Conservation (phyloP, 2,113 vertebrate species). For the Gyps fulvus region DNA sequence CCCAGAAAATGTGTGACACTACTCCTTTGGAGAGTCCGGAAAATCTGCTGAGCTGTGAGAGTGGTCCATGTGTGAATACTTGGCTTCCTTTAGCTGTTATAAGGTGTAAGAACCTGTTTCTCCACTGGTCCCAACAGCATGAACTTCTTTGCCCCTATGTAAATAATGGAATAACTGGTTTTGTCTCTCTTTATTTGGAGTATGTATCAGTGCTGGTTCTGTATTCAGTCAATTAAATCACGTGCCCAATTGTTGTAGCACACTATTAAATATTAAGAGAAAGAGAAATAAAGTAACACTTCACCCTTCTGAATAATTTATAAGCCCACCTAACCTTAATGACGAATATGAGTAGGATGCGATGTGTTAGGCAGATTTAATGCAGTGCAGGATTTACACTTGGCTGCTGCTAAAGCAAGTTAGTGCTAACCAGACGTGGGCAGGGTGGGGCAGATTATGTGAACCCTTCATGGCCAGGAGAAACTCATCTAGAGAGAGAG, state of each 20-base stretch:
- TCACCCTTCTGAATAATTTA: constrained; percentile 57
- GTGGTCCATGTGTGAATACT: neutral
- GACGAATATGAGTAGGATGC: constrained; percentile 58
- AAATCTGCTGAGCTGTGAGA: neutral
- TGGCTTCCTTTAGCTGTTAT: neutral
- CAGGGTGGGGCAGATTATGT: constrained; percentile 52
- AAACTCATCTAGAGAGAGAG: constrained; percentile 75
- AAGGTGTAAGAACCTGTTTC: neutral
- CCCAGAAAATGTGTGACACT: neutral
- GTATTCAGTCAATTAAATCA: constrained; percentile 44
- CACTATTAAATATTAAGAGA: constrained; percentile 48
- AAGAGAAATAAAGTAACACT: constrained; percentile 59
- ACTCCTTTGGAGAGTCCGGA: neutral
- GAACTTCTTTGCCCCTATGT: neutral
- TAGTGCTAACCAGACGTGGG: constrained; percentile 61
- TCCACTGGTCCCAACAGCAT: neutral
- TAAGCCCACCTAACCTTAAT: constrained; percentile 56
- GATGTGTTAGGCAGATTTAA: constrained; percentile 51
- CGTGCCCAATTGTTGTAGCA: constrained; percentile 33
- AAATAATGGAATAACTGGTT: neutral
- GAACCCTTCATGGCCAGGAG: constrained; percentile 65
- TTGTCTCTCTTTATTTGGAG: neutral
- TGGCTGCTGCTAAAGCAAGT: constrained; percentile 26
- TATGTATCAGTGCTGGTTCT: neutral
- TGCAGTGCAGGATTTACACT: constrained; percentile 55